Conservation (phyloP, 2,888 invertebrate genomes). For the Pollenia angustigena region DNA sequence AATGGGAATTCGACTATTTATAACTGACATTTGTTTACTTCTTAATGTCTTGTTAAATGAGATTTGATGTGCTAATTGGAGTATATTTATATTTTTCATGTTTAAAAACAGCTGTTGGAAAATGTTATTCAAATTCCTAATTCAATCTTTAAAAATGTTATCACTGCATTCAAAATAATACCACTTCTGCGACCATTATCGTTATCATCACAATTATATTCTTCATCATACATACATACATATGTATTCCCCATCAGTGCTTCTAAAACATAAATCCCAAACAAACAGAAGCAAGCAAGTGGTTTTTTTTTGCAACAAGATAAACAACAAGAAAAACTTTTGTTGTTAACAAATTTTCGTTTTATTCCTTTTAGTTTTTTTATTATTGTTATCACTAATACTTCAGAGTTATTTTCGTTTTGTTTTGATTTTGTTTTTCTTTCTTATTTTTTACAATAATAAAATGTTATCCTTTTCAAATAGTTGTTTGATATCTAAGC, state of each 20-base stretch:
- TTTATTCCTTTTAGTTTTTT: slow-evolving; percentile 1
- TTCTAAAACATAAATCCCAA: not conserved
- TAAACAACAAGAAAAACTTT: slow-evolving; percentile 5
- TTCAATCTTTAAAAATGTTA: too few relatives aligned
- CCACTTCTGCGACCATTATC: not conserved
- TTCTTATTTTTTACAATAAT: not conserved
- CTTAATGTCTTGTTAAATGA: too few relatives aligned
- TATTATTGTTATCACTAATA: slow-evolving; percentile 23
- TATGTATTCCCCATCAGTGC: not conserved
- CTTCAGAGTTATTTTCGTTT: slow-evolving; percentile 34
- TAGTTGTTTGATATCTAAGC: slow-evolving; percentile 55
- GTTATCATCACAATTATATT: not conserved
- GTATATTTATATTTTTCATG: too few relatives aligned
- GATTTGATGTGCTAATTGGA: too few relatives aligned
- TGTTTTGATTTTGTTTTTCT: slow-evolving; percentile 17
- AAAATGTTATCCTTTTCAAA: slow-evolving; percentile 57
- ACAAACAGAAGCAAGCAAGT: not conserved
- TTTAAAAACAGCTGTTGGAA: too few relatives aligned
- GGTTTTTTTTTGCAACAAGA: not conserved
- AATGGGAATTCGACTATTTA: too few relatives aligned
- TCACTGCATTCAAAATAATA: not conserved
- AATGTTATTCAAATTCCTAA: too few relatives aligned
- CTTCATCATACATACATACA: not conserved
- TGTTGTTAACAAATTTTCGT: slow-evolving; percentile 35
- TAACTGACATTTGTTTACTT: too few relatives aligned